Evolutionary conservation across 2,888 invertebrate genomes (phyloP).

Genomic region (Entomobrya proxima): DNA sequence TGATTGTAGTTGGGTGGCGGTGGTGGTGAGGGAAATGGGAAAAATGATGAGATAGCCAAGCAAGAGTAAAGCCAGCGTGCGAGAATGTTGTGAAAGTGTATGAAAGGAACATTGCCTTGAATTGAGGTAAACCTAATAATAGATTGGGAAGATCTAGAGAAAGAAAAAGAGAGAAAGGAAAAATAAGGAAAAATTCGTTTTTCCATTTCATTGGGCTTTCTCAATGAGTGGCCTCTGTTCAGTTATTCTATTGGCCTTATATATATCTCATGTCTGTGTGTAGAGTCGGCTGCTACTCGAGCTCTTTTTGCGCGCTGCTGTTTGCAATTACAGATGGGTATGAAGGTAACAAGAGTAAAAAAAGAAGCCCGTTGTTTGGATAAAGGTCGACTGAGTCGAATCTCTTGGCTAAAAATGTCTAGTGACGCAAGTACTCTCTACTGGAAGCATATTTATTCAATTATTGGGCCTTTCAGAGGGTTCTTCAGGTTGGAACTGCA

Average conservation of each 20-base stretch:
- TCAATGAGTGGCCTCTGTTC: constrained; percentile 23
- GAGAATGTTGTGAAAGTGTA: background rate
- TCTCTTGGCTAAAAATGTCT: background rate
- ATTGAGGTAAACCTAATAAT: background rate
- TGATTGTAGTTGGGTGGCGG: constrained; percentile 5
- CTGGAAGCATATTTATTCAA: background rate
- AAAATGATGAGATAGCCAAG: constrained; percentile 10
- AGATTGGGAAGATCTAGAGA: background rate
- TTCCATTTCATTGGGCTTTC: constrained; percentile 53
- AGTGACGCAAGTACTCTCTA: background rate
- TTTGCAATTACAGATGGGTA: no score
- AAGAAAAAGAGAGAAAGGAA: background rate
- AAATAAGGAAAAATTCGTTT: constrained; percentile 38
- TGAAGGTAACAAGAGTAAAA: no score
- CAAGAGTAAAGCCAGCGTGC: background rate
- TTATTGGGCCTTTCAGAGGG: background rate
- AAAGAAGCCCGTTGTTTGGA: background rate
- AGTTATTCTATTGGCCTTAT: no score
- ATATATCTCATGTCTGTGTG: no score
- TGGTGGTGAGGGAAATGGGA: background rate
- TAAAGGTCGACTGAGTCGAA: background rate
- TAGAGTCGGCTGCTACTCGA: no score
- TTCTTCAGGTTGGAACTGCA: background rate
- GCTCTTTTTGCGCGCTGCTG: no score
- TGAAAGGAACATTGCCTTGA: background rate